Conservation (phyloP, 2,888 invertebrate genomes). For the Galeopsomyia nigrocyanea region DNA sequence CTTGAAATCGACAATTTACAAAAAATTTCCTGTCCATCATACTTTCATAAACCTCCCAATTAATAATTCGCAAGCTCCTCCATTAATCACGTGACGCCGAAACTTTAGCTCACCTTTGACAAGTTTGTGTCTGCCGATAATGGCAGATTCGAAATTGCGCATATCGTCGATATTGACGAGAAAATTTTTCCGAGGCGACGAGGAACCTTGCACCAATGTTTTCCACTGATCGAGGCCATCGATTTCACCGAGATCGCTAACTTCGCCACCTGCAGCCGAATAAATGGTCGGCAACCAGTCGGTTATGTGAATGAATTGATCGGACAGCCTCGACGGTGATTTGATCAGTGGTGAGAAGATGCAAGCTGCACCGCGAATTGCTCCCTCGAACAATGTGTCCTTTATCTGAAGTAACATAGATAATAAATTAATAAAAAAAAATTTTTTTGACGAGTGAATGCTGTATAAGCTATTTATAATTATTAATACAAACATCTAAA, state of each 20-base stretch:
- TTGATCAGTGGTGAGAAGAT: constrained; percentile 79
- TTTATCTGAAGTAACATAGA: constrained; percentile 73
- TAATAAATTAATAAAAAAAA: constrained; percentile 71
- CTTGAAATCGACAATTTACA: too few relatives aligned
- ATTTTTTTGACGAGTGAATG: too few relatives aligned
- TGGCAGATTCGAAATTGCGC: constrained; percentile 48
- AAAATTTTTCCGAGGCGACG: constrained; percentile 72
- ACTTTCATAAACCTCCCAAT: too few relatives aligned
- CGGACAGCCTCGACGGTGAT: constrained; percentile 72
- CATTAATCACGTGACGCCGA: too few relatives aligned
- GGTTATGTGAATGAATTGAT: constrained; percentile 81
- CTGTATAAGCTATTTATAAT: too few relatives aligned
- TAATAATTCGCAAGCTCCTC: too few relatives aligned
- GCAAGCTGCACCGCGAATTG: constrained; percentile 81
- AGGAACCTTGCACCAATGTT: constrained; percentile 45
- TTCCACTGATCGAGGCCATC: constrained; percentile 70
- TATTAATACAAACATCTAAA: too few relatives aligned
- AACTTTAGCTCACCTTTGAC: constrained; percentile 54
- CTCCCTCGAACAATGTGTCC: constrained; percentile 88
- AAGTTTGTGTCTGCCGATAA: constrained; percentile 57
- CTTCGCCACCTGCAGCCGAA: constrained; percentile 63
- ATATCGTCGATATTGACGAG: constrained; percentile 80
- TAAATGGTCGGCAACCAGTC: constrained; percentile 87
- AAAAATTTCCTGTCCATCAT: too few relatives aligned
- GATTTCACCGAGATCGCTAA: constrained; percentile 67